Evolutionary conservation across 2,113 vertebrate species (phyloP), one percentile per base, ranked within the genome.

Genomic region (Eclectus roratus): DNA sequence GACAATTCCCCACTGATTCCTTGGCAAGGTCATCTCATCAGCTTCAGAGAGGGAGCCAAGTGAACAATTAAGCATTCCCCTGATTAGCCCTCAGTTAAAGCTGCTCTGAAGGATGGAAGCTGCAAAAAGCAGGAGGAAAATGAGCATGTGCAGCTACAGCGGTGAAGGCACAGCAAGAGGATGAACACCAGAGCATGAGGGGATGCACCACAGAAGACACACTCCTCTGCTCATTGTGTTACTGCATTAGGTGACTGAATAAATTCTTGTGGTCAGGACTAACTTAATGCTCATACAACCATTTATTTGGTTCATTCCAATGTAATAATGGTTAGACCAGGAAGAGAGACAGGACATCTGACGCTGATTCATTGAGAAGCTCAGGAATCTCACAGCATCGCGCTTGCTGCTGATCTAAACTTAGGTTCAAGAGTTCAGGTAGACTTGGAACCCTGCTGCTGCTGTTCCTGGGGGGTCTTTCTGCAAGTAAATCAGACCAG

Each of bases 151-250:
- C 10, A 15, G 46, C 39, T 7, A 1, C 58, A 10, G 76, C 9
- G 9, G 9, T 0, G 10, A 17, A 15, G 39, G 39, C 49, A 13
- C 5, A 25, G 7, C 46, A 0, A 5, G 39, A 21, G 46, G 13
- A 17, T 0, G 41, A 39, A 14, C 7, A 1, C 13, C 0, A 17
- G 7, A 44, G 58, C 65, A 5, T 1, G 37, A 58, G 5, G 60
- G 44, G 66, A 28, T 7, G 43, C 17, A 4, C 37, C 23, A 2
- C 47, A 2, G 70, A 7, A 7, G 50, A 6, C 31, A 5, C 16
- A 1, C 53, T 1, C 21, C 79, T 24, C 1, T 1, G 25, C 73
- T 24, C 1, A 39, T 23, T 44, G 1, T 1, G 3, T 11, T 25
- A 13, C 6, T 27, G 31, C 6, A 1, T 3, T 3, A 13, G 44